Evolutionary conservation across 1,140 invertebrate species (phyloP), one percentile per base, ranked within the genome.

Genomic region (Heliconius hewitsoni): DNA sequence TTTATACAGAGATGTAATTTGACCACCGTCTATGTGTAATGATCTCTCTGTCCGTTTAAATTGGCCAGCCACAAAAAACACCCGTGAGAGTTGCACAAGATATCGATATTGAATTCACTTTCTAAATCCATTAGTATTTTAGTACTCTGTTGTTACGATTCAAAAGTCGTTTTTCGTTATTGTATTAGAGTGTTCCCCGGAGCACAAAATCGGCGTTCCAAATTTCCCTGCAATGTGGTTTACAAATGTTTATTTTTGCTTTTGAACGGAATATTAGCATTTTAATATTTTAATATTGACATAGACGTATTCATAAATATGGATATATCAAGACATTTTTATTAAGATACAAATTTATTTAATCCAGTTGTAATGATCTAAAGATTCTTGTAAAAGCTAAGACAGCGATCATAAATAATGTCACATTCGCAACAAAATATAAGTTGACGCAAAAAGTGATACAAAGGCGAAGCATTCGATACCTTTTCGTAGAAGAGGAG

Each of bases 401-500:
- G 81, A 86, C 84, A 79, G 77, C 75, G 79, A 82, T 89, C 90
- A 90, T 93, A 93, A 93, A 93, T 93, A 93, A 92, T 92, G 87
- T 86, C 84, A 80, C 85, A 90, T 88, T 90, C 82, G 83, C 80
- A 89, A 90, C 89, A 89, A 90, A 88, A 88, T 92, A 89, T 82
- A 84, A 84, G 84, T 88, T 92, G 82, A 82, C 86, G 85, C 91
- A 93, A 93, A 93, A 94, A 94, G 92, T 92, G 89, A 93, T 93
- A 94, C 92, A 94, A 94, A 94, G 92, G 92, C 91, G 91, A 93
- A 91, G 91, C 87, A 92, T 93, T 88, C 91, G 92, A 92, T 93
- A 90, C 89, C 91, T 92, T 92, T 94, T 94, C 93, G 89, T 90
- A 93, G 92, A 94, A 94, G 84, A 90, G 90, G 84, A 87, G 86